Evolutionary conservation across 2,888 invertebrate genomes (phyloP), one percentile per base, ranked within the genome.

Genomic region (Tricholauxania praeusta): DNA sequence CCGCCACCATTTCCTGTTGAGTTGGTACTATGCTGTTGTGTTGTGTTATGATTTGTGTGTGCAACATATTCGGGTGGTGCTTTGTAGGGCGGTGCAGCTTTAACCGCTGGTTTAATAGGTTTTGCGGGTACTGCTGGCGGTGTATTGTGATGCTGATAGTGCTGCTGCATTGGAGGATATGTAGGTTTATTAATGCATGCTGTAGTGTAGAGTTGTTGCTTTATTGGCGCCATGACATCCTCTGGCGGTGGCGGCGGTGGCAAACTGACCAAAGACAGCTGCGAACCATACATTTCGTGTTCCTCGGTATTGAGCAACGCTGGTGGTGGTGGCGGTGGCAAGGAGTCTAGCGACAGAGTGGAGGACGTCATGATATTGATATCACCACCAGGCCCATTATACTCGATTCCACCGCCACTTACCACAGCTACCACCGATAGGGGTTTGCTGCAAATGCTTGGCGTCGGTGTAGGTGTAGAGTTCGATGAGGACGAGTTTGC

Each of bases 291-390:
- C 10, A 87, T 83, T 74, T 84, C 84, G 28, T 83, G 82, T 6
- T 82, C 83, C 64, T 86, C 85, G 62, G 80, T 76, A 75, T 81
- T 80, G 28, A 88, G 88, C 7, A 82, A 82, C 32, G 80, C 78
- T 47, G 92, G 91, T 52, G 92, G 92, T 55, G 92, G 92, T 63
- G 90, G 93, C 1, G 94, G 95, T 17, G 94, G 94, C 74, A 94
- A 86, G n/a, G 94, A 94, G 79, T 95, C 94, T 55, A 94, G 86
- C 32, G 94, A 94, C 14, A 94, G 88, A 15, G 93, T 94, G 1
- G 94, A 94, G 69, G 93, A 91, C 83, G 94, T 92, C 89, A 94
- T 91, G 62, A 77, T 78, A 49, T 77, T 4, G 60, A 49, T 3
- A 74, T 72, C 4, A 74, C 69, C 48, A 65, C 66, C 4, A n/a